These are phyloP conservation scores for Tichodroma muraria DNA, from an alignment of 2,113 vertebrate species.

Conservation along the genomic window DNA sequence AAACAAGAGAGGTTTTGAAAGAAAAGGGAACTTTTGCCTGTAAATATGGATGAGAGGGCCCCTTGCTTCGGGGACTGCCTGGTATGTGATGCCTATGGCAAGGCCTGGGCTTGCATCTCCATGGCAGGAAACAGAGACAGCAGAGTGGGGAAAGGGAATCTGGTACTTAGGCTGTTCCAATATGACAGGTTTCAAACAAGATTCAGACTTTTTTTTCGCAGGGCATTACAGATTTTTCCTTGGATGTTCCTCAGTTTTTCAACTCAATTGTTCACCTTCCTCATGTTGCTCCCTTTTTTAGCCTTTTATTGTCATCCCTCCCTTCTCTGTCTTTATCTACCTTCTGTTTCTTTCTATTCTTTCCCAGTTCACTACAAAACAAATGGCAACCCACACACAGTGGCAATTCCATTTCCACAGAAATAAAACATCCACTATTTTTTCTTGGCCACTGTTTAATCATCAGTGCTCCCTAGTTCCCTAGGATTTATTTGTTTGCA, in stretches of 20 bases:
- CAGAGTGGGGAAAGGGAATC: neutral
- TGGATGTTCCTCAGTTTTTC: neutral
- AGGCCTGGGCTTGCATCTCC: neutral
- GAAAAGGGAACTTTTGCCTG: neutral
- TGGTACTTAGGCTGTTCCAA: neutral
- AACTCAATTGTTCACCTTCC: neutral
- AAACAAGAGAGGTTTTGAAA: neutral
- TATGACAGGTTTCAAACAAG: neutral
- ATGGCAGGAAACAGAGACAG: neutral
- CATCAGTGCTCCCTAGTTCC: neutral
- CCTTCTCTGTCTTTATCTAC: neutral
- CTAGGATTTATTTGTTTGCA: neutral
- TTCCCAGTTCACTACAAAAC: neutral
- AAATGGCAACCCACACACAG: neutral
- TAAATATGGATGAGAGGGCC: neutral
- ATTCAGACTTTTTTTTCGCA: neutral
- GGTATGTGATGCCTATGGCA: rapidly evolving
- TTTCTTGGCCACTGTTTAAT: neutral
- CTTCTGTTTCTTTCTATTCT: neutral
- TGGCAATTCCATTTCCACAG: neutral
- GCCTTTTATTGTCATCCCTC: neutral
- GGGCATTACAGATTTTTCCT: neutral
- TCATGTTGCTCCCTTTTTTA: neutral
- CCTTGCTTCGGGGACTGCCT: neutral
- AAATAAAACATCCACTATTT: neutral